Conservation (phyloP, 1,140 invertebrate genomes). For the Paraescarpia echinospica region DNA sequence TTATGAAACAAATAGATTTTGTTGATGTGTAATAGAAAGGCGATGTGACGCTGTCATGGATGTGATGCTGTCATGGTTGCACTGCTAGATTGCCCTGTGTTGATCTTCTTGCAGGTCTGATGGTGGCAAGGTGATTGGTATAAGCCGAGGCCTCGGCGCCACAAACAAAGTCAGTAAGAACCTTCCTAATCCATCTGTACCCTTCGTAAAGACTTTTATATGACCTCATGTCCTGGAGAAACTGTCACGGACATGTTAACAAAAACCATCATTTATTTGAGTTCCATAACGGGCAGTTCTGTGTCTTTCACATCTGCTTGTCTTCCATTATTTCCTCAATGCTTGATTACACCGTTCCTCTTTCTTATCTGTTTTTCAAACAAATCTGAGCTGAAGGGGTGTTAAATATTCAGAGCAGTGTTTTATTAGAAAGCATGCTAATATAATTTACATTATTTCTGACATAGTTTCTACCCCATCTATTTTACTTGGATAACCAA, state of each 20-base stretch:
- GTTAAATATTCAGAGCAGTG: neutral
- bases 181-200: neutral
- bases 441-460: neutral
- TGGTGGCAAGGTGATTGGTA: constrained; percentile 3
- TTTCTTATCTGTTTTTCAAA: neutral
- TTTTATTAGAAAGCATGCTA: neutral
- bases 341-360: neutral
- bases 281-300: neutral
- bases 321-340: neutral
- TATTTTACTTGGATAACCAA: neutral
- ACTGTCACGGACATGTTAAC: neutral
- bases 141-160: neutral
- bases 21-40: too few species aligned
- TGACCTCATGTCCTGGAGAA: neutral
- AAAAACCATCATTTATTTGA: neutral
- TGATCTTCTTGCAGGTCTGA: neutral
- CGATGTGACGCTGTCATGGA: too few species aligned
- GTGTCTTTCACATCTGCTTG: neutral
- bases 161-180: constrained; percentile 1
- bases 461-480: neutral
- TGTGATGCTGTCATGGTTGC: neutral
- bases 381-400: neutral
- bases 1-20: too few species aligned
- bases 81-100: neutral
- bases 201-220: neutral